Percentiles rank a stretch among this genome's conserved stretches.
Evolutionary conservation across 2,888 invertebrate species (phyloP).

Genomic region (Hartigia nigra): DNA sequence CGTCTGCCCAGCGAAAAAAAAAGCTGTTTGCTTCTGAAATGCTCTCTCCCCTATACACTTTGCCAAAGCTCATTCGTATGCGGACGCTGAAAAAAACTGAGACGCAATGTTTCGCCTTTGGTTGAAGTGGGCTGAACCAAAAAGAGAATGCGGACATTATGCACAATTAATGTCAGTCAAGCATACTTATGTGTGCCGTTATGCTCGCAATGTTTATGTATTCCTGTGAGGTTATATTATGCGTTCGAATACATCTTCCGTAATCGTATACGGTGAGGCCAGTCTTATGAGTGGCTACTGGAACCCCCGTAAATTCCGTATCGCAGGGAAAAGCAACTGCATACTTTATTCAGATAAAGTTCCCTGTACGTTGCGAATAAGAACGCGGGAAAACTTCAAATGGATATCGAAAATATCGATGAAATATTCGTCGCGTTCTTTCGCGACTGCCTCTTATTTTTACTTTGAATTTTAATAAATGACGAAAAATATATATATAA

Average conservation of each 20-base stretch:
- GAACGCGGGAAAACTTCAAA: not conserved
- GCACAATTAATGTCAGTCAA: slow-evolving; percentile 63
- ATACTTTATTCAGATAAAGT: not conserved
- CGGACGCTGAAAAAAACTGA: slow-evolving; percentile 34
- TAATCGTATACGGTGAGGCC: slow-evolving; percentile 34
- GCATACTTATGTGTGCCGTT: slow-evolving; percentile 53
- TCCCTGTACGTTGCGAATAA: not conserved
- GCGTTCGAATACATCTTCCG: slow-evolving; percentile 17
- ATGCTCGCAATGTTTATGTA: slow-evolving; percentile 47
- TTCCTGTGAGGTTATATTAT: slow-evolving; percentile 22
- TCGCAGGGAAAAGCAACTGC: not conserved
- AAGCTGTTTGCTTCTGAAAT: not conserved
- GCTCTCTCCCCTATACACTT: not conserved
- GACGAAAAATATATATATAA: not conserved
- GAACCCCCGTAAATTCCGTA: not conserved
- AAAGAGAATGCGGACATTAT: slow-evolving; percentile 44
- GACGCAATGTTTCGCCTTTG: slow-evolving; percentile 46
- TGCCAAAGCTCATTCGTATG: slow-evolving; percentile 44
- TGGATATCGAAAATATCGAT: not conserved
- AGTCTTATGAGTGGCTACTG: slow-evolving; percentile 13
- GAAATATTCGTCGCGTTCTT: not conserved
- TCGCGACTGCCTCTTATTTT: not conserved
- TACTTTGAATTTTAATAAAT: not conserved
- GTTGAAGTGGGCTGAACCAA: slow-evolving; percentile 31
- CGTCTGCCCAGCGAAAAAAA: not conserved